phyloP scores from a whole-genome alignment of 2,797 vertebrate species.

The Lepus townsendii region DNA sequence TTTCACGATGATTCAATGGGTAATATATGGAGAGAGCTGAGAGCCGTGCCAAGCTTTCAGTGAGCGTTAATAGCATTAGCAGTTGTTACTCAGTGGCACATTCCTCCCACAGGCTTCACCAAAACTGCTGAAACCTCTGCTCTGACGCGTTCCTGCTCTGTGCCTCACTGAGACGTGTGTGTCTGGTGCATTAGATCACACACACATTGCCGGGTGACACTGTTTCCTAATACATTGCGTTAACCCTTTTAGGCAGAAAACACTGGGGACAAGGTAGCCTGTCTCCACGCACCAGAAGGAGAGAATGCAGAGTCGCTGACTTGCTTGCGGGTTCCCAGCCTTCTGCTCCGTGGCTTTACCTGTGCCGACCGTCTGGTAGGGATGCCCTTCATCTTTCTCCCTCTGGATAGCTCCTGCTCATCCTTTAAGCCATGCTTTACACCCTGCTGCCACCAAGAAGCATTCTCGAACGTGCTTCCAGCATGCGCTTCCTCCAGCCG shows the following conservation, averaged over 20 bases:
- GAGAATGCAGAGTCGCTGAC: not conserved
- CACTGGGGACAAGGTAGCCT: not conserved
- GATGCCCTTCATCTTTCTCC: not conserved
- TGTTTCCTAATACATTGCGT: not conserved
- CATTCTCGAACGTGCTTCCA: not conserved
- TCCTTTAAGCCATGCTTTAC: not conserved
- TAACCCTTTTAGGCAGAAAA: constrained; percentile 34
- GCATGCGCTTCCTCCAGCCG: not conserved
- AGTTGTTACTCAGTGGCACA: not conserved
- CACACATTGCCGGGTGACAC: not conserved
- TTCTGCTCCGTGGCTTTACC: not conserved
- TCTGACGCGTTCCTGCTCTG: constrained; percentile 7
- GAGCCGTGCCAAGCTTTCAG: not conserved
- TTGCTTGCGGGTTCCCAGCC: not conserved
- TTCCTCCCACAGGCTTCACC: not conserved
- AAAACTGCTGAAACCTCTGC: not conserved
- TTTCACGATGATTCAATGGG: not conserved
- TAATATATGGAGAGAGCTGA: not conserved
- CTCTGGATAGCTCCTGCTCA: not conserved
- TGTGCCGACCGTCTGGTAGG: not conserved
- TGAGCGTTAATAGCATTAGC: constrained; percentile 19
- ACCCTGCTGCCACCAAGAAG: not conserved
- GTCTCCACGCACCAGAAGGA: not conserved
- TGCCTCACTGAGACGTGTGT: not conserved
- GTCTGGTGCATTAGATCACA: not conserved